Percentiles rank a stretch among this genome's conserved stretches.
These are phyloP conservation scores for Corynorhinus townsendii DNA, from an alignment of 2,113 vertebrate genomes.

Conservation along the genomic window DNA sequence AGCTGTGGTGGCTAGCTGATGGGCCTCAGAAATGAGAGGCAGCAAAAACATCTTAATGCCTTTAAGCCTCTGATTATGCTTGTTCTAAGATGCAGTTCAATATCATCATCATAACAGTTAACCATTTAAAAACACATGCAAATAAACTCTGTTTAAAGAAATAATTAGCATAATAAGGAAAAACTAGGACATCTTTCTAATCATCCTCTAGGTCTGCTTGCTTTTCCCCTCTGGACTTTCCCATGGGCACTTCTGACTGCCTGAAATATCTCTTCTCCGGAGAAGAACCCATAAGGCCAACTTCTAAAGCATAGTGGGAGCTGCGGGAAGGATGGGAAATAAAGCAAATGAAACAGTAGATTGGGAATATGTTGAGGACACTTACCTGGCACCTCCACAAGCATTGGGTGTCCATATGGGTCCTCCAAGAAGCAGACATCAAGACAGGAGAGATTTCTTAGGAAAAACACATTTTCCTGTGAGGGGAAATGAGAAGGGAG, in stretches of 20 bases:
- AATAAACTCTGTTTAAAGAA: background rate
- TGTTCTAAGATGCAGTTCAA: background rate
- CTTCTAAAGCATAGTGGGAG: background rate
- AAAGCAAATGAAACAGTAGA: background rate
- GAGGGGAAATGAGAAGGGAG: background rate
- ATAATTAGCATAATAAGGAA: slow-evolving; percentile 29
- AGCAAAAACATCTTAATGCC: background rate
- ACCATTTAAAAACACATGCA: background rate
- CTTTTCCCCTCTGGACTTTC: background rate
- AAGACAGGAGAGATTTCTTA: slow-evolving; percentile 15
- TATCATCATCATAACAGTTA: background rate
- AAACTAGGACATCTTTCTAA: background rate
- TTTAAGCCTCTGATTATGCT: background rate
- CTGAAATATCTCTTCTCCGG: background rate
- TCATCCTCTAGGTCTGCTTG: background rate
- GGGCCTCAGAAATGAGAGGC: background rate
- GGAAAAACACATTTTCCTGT: background rate
- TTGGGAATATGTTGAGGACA: background rate
- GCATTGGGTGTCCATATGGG: background rate
- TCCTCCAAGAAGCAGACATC: background rate
- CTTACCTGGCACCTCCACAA: background rate
- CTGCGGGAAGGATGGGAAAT: background rate
- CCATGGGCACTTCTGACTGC: background rate
- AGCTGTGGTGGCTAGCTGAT: background rate
- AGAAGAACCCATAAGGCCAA: background rate